Percentiles rank a stretch among this genome's conserved stretches.
These are phyloP conservation scores for Crossoptilon crossoptilon DNA, from an alignment of 2,797 vertebrate genomes.

Conservation along the genomic window DNA sequence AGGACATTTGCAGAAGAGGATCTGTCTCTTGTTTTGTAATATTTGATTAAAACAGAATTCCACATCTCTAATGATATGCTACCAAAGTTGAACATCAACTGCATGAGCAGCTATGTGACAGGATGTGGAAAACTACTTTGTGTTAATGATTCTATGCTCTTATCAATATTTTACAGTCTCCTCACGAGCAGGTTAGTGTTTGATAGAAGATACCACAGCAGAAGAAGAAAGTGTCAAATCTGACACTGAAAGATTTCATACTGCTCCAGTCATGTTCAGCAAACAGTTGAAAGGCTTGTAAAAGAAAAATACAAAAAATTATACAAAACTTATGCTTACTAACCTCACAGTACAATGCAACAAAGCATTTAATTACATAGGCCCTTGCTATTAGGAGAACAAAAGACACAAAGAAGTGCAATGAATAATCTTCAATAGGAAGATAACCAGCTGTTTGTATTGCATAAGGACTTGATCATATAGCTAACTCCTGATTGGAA, in stretches of 20 bases:
- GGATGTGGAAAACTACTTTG: constrained; percentile 53
- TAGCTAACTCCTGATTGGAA: neutral
- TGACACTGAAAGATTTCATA: neutral
- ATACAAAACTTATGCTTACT: neutral
- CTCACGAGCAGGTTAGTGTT: constrained; percentile 39
- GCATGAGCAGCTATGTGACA: neutral
- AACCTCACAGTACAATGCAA: neutral
- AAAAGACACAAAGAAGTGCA: neutral
- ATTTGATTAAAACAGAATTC: constrained; percentile 40
- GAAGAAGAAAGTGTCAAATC: constrained; percentile 28
- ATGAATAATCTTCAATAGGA: neutral
- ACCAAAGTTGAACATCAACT: constrained; percentile 61
- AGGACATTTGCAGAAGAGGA: neutral
- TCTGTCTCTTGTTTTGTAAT: neutral
- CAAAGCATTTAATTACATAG: neutral
- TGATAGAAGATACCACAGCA: constrained; percentile 30
- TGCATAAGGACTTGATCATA: neutral
- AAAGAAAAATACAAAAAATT: neutral
- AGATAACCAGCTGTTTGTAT: neutral
- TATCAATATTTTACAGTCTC: constrained; percentile 63
- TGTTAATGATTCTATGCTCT: constrained; percentile 59
- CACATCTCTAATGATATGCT: neutral
- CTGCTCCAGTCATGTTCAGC: neutral
- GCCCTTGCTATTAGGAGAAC: neutral
- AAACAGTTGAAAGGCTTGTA: neutral